These are phyloP conservation scores for Danio choprae DNA, from an alignment of 2,797 vertebrate genomes.

Conservation along the genomic window DNA sequence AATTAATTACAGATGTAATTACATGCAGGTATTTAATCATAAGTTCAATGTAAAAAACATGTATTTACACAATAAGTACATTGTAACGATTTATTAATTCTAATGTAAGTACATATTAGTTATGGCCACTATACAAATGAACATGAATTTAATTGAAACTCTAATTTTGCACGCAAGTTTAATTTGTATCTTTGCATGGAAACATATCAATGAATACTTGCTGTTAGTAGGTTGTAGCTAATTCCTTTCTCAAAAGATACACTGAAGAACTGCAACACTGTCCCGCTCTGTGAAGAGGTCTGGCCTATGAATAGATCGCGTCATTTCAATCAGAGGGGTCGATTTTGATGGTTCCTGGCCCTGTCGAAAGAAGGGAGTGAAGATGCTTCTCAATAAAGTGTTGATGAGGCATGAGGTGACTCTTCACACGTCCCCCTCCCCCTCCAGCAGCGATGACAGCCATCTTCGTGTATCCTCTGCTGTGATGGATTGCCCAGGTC, in stretches of 20 bases:
- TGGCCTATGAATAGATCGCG: slow-evolving; percentile 8
- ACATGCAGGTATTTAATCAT: too few relatives aligned
- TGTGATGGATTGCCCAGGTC: slow-evolving; percentile 54
- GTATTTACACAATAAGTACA: too few relatives aligned
- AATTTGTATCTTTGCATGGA: too few relatives aligned
- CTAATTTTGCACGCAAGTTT: too few relatives aligned
- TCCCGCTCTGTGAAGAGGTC: background rate
- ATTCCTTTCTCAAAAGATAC: slow-evolving; percentile 1
- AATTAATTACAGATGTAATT: too few relatives aligned
- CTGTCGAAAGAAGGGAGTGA: background rate
- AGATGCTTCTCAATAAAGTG: slow-evolving; percentile 48
- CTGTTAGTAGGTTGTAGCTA: background rate
- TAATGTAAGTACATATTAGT: too few relatives aligned
- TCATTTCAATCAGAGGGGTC: slow-evolving; percentile 43
- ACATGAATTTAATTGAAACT: too few relatives aligned
- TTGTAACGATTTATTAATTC: too few relatives aligned
- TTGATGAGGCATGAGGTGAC: slow-evolving; percentile 44
- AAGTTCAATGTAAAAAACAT: too few relatives aligned
- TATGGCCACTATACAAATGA: too few relatives aligned
- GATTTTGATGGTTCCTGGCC: slow-evolving; percentile 17
- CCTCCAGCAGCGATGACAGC: slow-evolving; percentile 45
- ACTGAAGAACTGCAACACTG: slow-evolving; percentile 6
- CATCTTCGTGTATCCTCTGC: slow-evolving; percentile 42
- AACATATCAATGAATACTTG: background rate
- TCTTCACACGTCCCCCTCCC: slow-evolving; percentile 23